Conservation (phyloP, 2,113 vertebrate species). For the rat (Rattus norvegicus) region GRCr8 NC_086022.1:82390001-82390500, state of each 20-base stretch:
- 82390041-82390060: neutral
- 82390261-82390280: neutral
- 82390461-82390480: neutral
- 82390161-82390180: neutral
- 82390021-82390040: neutral
- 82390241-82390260: neutral
- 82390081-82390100: neutral
- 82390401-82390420: too few relatives aligned
- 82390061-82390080: neutral
- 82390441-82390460: neutral
- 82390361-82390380: neutral
- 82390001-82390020: neutral
- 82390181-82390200: neutral
- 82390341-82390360: neutral
- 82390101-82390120: neutral
- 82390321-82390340: neutral
- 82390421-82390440: too few relatives aligned
- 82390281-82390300: neutral
- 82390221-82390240: neutral
- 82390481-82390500: neutral
- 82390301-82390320: slow-evolving; percentile 3
- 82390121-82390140: neutral
- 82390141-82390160: neutral
- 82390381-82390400: too few relatives aligned
- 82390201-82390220: neutral